These are phyloP conservation scores for Bugulina stolonifera DNA, from an alignment of 2,888 invertebrate species.

Conservation along the genomic window DNA sequence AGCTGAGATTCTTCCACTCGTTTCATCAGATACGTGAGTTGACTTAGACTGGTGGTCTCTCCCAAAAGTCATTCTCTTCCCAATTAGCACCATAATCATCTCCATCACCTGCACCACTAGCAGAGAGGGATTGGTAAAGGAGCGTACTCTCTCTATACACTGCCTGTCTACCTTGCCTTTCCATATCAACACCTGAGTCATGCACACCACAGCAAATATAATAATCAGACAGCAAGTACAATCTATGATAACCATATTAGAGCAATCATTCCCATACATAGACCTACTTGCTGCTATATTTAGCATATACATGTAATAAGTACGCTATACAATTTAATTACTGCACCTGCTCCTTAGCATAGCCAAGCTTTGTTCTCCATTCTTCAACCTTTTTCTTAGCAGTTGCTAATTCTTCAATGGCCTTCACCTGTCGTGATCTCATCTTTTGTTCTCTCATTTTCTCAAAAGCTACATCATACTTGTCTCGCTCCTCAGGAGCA, in stretches of 20 bases:
- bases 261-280: too few species aligned
- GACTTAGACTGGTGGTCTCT: neutral
- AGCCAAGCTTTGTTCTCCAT: constrained; percentile 42
- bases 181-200: constrained; percentile 46
- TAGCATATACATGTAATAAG: too few species aligned
- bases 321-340: too few species aligned
- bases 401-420: constrained; percentile 44
- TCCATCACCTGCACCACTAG: constrained; percentile 51
- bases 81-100: constrained; percentile 52
- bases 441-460: constrained; percentile 49
- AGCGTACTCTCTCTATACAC: constrained; percentile 48
- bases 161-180: constrained; percentile 46
- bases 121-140: constrained; percentile 48
- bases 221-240: too few species aligned
- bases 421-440: constrained; percentile 47
- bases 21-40: constrained; percentile 34
- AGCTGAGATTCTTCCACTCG: constrained; percentile 46
- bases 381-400: constrained; percentile 42
- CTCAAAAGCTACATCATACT: constrained; percentile 53
- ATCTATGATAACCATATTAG: too few species aligned
- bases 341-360: constrained; percentile 46
- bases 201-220: too few species aligned
- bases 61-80: constrained; percentile 42
- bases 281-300: too few species aligned
- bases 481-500: constrained; percentile 47